phyloP scores from a whole-genome alignment of 2,113 vertebrate genomes.

The Ceyx cyanopectus region DNA sequence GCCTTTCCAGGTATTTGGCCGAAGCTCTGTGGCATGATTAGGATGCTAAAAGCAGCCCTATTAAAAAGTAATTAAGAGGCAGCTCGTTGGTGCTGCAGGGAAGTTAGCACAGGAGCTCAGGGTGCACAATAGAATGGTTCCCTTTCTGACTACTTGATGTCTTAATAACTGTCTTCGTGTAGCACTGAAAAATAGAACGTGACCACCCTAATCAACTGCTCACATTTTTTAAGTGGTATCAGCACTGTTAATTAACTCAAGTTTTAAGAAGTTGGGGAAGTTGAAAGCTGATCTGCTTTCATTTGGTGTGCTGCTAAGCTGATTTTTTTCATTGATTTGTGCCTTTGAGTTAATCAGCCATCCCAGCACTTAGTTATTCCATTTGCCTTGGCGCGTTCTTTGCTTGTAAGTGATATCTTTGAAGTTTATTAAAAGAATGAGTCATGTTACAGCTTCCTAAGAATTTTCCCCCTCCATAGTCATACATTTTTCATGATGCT shows the following conservation, averaged over 20 bases:
- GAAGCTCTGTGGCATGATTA: neutral
- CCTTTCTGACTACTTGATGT: neutral
- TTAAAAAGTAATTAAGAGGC: constrained; percentile 32
- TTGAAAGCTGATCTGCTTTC: constrained; percentile 18
- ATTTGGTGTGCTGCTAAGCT: constrained; percentile 27
- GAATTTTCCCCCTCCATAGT: constrained; percentile 1
- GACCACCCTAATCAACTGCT: constrained; percentile 1
- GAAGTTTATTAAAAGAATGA: constrained; percentile 60
- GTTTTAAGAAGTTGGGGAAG: constrained; percentile 39
- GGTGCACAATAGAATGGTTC: neutral
- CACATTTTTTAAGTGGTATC: constrained; percentile 6
- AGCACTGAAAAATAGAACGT: neutral
- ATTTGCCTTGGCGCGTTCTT: neutral
- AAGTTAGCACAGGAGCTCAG: neutral
- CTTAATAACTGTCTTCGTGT: constrained; percentile 19
- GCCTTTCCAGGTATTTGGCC: neutral
- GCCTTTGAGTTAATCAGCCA: constrained; percentile 51
- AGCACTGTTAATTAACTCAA: constrained; percentile 54
- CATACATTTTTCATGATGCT: constrained; percentile 51
- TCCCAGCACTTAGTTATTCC: constrained; percentile 28
- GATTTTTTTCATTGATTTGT: constrained; percentile 59
- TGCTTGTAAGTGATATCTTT: constrained; percentile 53
- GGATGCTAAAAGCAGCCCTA: neutral
- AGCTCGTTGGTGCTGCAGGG: neutral
- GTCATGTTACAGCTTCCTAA: constrained; percentile 42